Evolutionary conservation across 2,888 invertebrate genomes (phyloP).

Genomic region (Thymelicus acteon): DNA sequence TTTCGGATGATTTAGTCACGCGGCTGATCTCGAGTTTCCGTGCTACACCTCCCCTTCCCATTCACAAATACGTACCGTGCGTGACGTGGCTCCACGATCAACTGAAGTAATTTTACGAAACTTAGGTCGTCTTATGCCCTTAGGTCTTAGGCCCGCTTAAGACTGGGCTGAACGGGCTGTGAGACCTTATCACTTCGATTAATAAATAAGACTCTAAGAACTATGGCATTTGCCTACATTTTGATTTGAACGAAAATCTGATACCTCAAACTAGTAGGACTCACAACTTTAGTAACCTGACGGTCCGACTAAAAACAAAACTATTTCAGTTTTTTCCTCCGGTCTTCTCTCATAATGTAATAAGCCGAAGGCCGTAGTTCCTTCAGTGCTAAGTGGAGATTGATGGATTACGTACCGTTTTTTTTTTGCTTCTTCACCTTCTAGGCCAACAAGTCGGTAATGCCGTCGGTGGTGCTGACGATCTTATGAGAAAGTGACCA

Average conservation of each 20-base stretch:
- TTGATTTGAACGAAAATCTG: neutral
- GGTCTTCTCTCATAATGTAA: too few species aligned
- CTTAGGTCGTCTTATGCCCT: neutral
- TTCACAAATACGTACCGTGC: neutral
- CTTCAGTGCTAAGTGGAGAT: too few species aligned
- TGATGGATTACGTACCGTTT: too few species aligned
- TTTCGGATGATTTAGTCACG: neutral
- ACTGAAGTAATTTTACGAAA: neutral
- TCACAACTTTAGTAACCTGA: slow-evolving; percentile 6
- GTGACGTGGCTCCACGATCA: neutral
- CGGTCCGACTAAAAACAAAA: too few species aligned
- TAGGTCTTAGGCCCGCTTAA: neutral
- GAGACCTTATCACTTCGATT: neutral
- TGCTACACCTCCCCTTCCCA: neutral
- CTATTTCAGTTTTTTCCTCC: too few species aligned
- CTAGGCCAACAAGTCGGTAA: too few species aligned
- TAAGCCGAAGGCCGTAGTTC: too few species aligned
- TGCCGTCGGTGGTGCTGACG: too few species aligned
- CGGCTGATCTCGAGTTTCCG: neutral
- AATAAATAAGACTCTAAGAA: neutral
- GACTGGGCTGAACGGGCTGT: neutral
- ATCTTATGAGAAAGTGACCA: too few species aligned
- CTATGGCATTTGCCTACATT: slow-evolving; percentile 3
- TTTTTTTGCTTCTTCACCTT: too few species aligned
- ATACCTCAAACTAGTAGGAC: slow-evolving; percentile 27